phyloP scores from a whole-genome alignment of 2,113 vertebrate species.

The Salvator merianae region DNA sequence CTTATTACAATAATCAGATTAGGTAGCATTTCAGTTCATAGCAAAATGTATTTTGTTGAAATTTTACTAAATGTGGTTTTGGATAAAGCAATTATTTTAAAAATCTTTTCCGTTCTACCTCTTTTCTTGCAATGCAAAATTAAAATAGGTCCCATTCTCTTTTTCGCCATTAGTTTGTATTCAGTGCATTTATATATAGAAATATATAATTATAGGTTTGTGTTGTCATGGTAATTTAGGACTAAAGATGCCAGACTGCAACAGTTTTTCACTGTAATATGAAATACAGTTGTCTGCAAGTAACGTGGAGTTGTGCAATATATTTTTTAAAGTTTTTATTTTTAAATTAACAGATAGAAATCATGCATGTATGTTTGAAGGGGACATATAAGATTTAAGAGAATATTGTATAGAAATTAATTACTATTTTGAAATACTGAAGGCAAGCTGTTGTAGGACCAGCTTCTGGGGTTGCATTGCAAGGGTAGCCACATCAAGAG shows the following conservation, averaged over 20 bases:
- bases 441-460: neutral
- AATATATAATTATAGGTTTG: slow-evolving; percentile 66
- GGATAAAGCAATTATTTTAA: slow-evolving; percentile 7
- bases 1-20: neutral
- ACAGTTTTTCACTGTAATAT: slow-evolving; percentile 62
- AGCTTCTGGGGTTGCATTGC: neutral
- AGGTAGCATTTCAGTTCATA: fast-evolving
- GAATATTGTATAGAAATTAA: neutral
- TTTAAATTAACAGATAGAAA: neutral
- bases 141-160: slow-evolving; percentile 32
- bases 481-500: neutral
- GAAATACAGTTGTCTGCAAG: slow-evolving; percentile 41
- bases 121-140: neutral
- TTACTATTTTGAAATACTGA: neutral
- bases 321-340: neutral
- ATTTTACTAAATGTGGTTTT: neutral
- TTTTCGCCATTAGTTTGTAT: slow-evolving; percentile 32
- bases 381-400: neutral
- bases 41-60: neutral
- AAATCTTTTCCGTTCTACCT: neutral
- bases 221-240: slow-evolving; percentile 75
- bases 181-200: slow-evolving; percentile 26
- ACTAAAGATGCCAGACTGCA: slow-evolving; percentile 62
- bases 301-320: neutral
- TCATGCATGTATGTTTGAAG: neutral